These are phyloP conservation scores for Caenorhabditis sp. DNA, from an alignment of 2,888 invertebrate species.

Conservation along the genomic window DNA sequence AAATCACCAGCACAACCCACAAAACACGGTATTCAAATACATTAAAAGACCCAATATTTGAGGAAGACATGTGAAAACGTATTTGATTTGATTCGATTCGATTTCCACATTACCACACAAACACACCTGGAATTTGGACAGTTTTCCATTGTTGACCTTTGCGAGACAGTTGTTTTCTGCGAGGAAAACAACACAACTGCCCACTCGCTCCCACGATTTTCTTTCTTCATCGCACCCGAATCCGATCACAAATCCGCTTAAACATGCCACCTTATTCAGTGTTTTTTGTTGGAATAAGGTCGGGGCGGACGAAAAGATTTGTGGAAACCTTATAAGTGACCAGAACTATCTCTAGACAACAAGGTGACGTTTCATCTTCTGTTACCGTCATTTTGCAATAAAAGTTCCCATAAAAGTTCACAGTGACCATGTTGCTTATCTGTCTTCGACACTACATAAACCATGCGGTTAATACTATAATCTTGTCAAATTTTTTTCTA, in stretches of 20 bases:
- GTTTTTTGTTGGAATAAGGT: too few species aligned
- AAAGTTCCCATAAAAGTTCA: background rate
- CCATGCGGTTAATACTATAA: background rate
- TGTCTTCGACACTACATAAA: too few species aligned
- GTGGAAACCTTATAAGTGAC: too few species aligned
- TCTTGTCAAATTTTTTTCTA: slow-evolving; percentile 5
- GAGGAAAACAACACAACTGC: background rate
- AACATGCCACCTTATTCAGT: too few species aligned
- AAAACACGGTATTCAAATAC: background rate
- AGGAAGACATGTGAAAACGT: background rate
- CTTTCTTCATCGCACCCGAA: background rate
- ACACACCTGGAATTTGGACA: background rate
- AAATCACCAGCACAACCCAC: background rate
- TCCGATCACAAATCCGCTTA: too few species aligned
- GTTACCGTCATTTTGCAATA: too few species aligned
- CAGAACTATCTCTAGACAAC: too few species aligned
- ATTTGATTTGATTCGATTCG: background rate
- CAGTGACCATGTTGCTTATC: background rate
- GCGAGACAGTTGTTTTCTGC: background rate
- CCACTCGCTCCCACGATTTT: slow-evolving; percentile 34
- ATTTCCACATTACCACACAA: background rate
- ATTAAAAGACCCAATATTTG: background rate
- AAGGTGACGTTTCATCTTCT: too few species aligned
- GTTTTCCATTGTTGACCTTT: background rate
- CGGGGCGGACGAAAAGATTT: too few species aligned